phyloP scores from a whole-genome alignment of 2,797 vertebrate species.

The Girardinus metallicus region DNA sequence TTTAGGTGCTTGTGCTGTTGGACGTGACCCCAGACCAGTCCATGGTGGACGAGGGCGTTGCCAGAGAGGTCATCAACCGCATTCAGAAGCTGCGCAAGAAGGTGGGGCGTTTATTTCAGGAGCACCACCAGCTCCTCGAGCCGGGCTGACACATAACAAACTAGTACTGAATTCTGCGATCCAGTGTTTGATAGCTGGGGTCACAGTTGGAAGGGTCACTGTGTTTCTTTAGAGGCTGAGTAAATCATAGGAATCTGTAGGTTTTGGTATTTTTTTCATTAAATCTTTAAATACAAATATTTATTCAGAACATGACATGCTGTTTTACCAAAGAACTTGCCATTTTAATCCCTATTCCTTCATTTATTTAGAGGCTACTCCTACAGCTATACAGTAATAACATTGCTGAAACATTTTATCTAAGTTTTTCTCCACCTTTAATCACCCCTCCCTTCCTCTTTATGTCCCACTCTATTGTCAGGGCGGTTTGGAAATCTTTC shows the following conservation, averaged over 20 bases:
- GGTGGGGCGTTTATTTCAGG: conserved; percentile 76
- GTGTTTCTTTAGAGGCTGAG: conserved; percentile 34
- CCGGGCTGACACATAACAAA: conserved; percentile 57
- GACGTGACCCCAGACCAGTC: conserved; percentile 94
- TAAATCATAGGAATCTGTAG: conserved; percentile 20
- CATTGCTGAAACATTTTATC: background rate
- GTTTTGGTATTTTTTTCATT: background rate
- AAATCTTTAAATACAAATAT: background rate
- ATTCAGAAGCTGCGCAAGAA: conserved; percentile 99
- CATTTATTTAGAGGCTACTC: background rate
- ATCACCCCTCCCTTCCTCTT: conserved; percentile 39
- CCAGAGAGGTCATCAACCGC: conserved; percentile 97
- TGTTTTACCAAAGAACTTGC: background rate
- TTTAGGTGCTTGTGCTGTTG: conserved; percentile 91
- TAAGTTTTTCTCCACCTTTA: conserved; percentile 22
- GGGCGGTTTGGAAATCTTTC: conserved; percentile 77
- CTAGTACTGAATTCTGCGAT: conserved; percentile 56
- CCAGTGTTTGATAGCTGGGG: conserved; percentile 57
- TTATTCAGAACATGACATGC: background rate
- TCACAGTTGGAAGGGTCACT: conserved; percentile 28
- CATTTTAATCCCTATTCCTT: background rate
- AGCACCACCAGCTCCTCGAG: conserved; percentile 35
- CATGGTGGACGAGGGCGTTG: conserved; percentile 96
- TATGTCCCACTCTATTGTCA: conserved; percentile 58
- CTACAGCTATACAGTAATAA: background rate